Evolutionary conservation across 2,797 vertebrate species (phyloP), one percentile per base, ranked within the genome.

Genomic region (Gobio occitaniae): DNA sequence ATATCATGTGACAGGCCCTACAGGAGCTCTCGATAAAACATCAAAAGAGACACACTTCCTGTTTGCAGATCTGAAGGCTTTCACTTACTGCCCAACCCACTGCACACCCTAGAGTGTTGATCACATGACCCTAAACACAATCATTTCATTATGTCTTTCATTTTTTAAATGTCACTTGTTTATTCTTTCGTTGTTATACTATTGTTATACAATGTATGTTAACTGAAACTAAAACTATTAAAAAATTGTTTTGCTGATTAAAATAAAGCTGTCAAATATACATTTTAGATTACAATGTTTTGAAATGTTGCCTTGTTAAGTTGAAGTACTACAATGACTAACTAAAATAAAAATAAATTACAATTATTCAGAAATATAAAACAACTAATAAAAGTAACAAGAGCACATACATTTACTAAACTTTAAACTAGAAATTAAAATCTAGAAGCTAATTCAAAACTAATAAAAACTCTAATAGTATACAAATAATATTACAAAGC

Each of bases 41-140:
- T 66, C 71, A 76, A 83, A 83, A 75, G 9, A 76, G 3, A 68
- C 25, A 19, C 65, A 70, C 83, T 56, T 84, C 83, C 83, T 84
- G 74, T 78, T 78, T 47, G 38, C 65, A 84, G n/a, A 84, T 78
- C 48, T 76, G 21, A 21, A 76, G 47, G 29, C 59, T 83, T 75
- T 75, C 13, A 54, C 59, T 75, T 38, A 41, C 21, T 0, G 13
- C 32, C 61, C 47, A 41, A 32, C 17, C 10, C 36, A 16, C 7
- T 65, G 36, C 48, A 78, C n/a, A 69, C 4, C 38, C 61, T 19
- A 38, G 6, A 29, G 44, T 44, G 69, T 47, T 54, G 21, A 83
- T 83, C 47, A 68, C 72, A 56, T 77, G 82, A 77, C 32, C 82
- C 6, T 19, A 50, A 61, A 47, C 17, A 50, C 47, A 66, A 68